Base-by-base conservation (phyloP, 2,113 vertebrate genomes). In the Lontra canadensis region DNA sequence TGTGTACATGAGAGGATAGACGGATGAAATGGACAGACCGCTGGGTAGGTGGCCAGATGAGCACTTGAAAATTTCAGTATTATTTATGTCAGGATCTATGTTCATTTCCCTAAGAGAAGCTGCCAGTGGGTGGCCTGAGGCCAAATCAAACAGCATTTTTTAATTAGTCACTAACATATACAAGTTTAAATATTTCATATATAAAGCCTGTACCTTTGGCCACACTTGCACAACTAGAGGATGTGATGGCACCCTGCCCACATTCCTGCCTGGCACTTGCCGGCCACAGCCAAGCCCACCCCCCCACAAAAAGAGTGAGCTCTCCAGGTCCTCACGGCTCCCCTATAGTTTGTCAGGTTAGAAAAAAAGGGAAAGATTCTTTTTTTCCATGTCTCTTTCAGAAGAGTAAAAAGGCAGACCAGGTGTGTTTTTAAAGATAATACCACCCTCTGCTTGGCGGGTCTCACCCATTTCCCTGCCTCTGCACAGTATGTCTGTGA, bases 251-350 rank as follows among this genome's bases (percentile, higher is more conserved):
- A 14, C 7, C 79, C 67, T 0, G 23, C 79, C 42, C 52, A 21
- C 6, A 4, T 6, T 26, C 52, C 29, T 4, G 15, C 36, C 7
- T 0, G 31, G 65, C 36, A 2, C 65, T 39, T 52, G 7, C 8
- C 2, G 1, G 65, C 49, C 6, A 8, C 36, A 21, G 65, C 36
- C 1, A 0, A 34, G 63, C 4, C 52, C 52, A 6, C 39, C 6
- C 6, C 79, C 52, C 47, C 49, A 0, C 13, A 2, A 0, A 12
- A 83, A 42, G 39, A 2, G 52, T 1, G 31, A 59, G 31, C 79
- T 59, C 5, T 0, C 49, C 2, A 23, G 80, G 52, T 59, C 39
- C 49, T 73, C 52, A n/a, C 6, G 2, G 21, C 14, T 10, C 23
- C 65, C 42, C 47, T 0, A 1, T 31, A 47, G 3, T 3, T 3